Evolutionary conservation across 2,888 invertebrate species (phyloP), one percentile per base, ranked within the genome.

Genomic region (Dryocosmus kuriphilus): DNA sequence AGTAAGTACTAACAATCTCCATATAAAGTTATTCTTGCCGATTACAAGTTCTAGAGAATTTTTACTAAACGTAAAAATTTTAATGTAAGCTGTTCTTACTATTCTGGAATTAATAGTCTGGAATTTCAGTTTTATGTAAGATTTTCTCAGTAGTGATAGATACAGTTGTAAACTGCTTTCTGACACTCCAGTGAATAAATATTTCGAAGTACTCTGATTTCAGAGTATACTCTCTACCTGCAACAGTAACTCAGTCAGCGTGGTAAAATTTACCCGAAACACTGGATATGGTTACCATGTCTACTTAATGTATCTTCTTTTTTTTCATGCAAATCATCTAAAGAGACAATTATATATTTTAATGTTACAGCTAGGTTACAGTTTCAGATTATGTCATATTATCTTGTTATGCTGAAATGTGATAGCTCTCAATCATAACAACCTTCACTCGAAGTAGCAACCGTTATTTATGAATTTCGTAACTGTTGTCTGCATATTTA

Each of bases 391-490:
- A 71, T 71, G 30, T n/a, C 51, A 46, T 71, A 71, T 46, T 71
- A 51, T 46, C 27, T 71, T 30, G 19, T 46, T 19, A 46, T 41
- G 4, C 27, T 67, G 19, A 67, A 30, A 51, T 46, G 16, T 65
- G 65, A 38, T 27, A 41, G 65, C 41, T 67, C 38, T 67, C 27
- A 27, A 46, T 71, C 46, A 38, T 51, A 51, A 71, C 30, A 51
- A 71, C 51, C 30, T 51, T 71, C n/a, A 46, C n/a, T 35, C 7
- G 4, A 35, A 51, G n/a, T 46, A 71, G 27, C 51, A 71, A 51
- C 71, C 51, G 71, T 71, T 71, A 71, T 71, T 51, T 32, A 32
- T 51, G 46, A 71, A 71, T 71, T 71, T 71, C 14, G 30, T 51
- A 71, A 46, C 51, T 27, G 71, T 51, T 71, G 51, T 30, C 46